Evolutionary conservation across 2,888 invertebrate genomes (phyloP), one percentile per base, ranked within the genome.

Genomic region (Leptodirus hochenwartii): DNA sequence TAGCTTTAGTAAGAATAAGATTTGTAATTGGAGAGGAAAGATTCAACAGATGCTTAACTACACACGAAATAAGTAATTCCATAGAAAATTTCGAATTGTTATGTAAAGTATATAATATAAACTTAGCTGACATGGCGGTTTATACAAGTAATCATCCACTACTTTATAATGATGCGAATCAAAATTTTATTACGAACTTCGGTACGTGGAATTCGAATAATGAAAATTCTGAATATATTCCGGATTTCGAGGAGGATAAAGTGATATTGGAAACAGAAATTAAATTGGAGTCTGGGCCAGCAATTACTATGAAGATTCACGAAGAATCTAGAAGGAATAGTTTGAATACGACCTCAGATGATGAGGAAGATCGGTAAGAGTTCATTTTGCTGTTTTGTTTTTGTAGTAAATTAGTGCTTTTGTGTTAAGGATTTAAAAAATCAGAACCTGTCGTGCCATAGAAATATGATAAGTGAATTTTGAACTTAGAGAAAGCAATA

Each of bases 251-350:
- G 34, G 65, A 62, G 38, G 72, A 69, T 15, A 73, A 69, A 50
- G 67, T 82, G 0, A 77, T 82, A 26, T 63, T 82, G 42, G 82
- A 82, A 55, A 81, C 81, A 1, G 81, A 82, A 58, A 79, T 82
- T 15, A 71, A 80, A 44, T 72, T 84, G 38, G 72, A 77, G 46
- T 71, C 79, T 9, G 77, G 80, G 35, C 78, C 79, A 0, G 75
- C 76, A 1, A 71, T 84, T 17, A 82, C 79, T 1, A 81, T 82
- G 80, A 75, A 81, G 17, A 78, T 84, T 31, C 58, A 82, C 13
- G 82, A 84, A 50, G 73, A 75, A 45, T 67, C 47, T 32, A 36
- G 45, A n/a, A 38, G 41, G 15, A 43, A 36, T 27, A 37, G 38
- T 30, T 24, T 23, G 3, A 43, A 40, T 23, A 47, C 45, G 23